A percentile compares a stretch with the other conserved stretches of the same genome.
Conservation (phyloP, 1,140 invertebrate genomes). For the Drosophila tristis region DNA sequence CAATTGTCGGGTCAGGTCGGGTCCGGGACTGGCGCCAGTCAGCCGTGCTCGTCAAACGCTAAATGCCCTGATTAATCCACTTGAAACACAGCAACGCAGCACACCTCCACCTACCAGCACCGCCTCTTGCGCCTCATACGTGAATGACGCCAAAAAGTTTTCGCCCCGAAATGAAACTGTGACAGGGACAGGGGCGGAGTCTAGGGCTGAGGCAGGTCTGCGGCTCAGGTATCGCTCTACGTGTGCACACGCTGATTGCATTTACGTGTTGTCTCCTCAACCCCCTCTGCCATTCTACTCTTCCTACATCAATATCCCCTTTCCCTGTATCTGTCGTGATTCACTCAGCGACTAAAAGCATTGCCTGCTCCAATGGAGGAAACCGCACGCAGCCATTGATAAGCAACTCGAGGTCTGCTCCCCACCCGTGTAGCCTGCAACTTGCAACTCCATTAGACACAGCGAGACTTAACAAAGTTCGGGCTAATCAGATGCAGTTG, state of each 20-base stretch:
- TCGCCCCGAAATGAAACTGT: constrained; percentile 33
- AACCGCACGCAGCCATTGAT: constrained; percentile 38
- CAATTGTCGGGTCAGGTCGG: constrained; percentile 12
- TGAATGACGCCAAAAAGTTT: constrained; percentile 27
- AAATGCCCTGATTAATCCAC: constrained; percentile 66
- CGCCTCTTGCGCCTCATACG: constrained; percentile 21
- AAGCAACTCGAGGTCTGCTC: constrained; percentile 20
- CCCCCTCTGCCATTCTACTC: constrained; percentile 1
- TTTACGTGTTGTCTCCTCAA: constrained; percentile 64
- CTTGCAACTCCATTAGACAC: not conserved
- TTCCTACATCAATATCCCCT: constrained; percentile 2
- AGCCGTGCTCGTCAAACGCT: constrained; percentile 37
- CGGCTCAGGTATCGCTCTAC: constrained; percentile 58
- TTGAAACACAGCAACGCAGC: constrained; percentile 18
- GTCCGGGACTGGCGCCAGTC: constrained; percentile 22
- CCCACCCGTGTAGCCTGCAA: not conserved
- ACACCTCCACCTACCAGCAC: not conserved
- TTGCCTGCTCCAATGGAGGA: constrained; percentile 14
- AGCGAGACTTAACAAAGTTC: constrained; percentile 30
- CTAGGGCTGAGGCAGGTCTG: constrained; percentile 10
- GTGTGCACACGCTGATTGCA: constrained; percentile 68
- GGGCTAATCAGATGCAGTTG: constrained; percentile 64
- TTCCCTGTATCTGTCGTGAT: not conserved
- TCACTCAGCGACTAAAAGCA: constrained; percentile 27
- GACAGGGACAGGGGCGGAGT: constrained; percentile 13